Evolutionary conservation across 1,140 invertebrate genomes (phyloP), one percentile per base, ranked within the genome.

Genomic region (Ylistrum balloti): DNA sequence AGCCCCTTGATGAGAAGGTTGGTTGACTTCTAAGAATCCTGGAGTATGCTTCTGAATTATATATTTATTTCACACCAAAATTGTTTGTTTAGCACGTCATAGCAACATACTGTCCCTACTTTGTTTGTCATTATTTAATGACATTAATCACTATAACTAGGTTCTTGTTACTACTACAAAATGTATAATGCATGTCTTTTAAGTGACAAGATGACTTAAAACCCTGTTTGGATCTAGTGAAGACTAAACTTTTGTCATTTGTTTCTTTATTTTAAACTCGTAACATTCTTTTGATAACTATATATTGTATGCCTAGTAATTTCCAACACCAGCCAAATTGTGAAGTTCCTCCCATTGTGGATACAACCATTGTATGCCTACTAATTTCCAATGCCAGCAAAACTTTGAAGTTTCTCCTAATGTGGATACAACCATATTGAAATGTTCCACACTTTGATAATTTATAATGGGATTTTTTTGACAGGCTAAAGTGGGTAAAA

Each of bases 1-100:
- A 91, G 33, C 89, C 89, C 0, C 35, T 91, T 41, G 91, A 91
- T 90, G 87, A 90, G 33, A 85, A 90, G 87, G 91, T 91, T 87
- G 85, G n/a, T 7, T 17, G 22, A 74, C 22, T 74, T n/a, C 5
- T 74, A 7, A 74, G 28, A 13, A 38, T 5, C 13, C 35, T 38
- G 35, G 13, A 38, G 56, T 74, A 74, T 74, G 56, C 56, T 74
- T 74, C 56, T 74, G 56, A 74, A 22, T 74, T 7, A 7, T 74
- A 28, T 74, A 74, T 74, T 74, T 74, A 74, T 74, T 74, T 74
- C n/a, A 74, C 56, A 74, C 56, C n/a, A n/a, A 74, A 28, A 74
- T 28, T 74, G n/a, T 74, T 74, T 74, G 5, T 74, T 74, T 11
- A 74, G 56, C 56, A 74, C 56, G n/a, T 74, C 56, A 1, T 74